A percentile compares a stretch with the other conserved stretches of the same genome.
Conservation (phyloP, 2,113 vertebrate species). For the Hypocryptadius cinnamomeus region DNA sequence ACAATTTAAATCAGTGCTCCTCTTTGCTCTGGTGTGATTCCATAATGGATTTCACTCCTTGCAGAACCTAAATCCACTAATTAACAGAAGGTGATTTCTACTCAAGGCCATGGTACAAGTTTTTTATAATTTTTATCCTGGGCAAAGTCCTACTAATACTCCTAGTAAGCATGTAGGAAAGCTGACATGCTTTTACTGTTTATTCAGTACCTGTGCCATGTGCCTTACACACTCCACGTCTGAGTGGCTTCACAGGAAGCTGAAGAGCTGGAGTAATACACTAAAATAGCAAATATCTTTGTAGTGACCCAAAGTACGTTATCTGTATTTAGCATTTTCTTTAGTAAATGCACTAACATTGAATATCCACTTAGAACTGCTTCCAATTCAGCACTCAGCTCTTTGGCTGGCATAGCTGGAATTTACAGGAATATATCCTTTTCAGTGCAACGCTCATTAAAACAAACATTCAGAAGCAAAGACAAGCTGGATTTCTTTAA, state of each 20-base stretch:
- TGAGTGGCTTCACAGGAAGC: not conserved
- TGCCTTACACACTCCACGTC: not conserved
- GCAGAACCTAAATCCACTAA: slow-evolving; percentile 33
- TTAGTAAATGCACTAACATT: not conserved
- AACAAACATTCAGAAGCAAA: not conserved
- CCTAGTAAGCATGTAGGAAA: not conserved
- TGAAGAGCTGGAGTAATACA: not conserved
- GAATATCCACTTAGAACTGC: not conserved
- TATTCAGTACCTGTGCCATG: not conserved
- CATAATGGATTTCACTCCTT: slow-evolving; percentile 14
- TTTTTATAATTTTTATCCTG: not conserved
- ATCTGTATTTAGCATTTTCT: not conserved
- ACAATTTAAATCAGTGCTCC: slow-evolving; percentile 55
- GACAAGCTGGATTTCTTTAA: not conserved
- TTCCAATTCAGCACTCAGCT: not conserved
- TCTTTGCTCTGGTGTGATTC: slow-evolving; percentile 49
- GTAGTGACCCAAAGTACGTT: accelerated
- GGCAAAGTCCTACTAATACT: not conserved
- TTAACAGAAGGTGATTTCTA: not conserved
- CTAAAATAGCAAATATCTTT: not conserved
- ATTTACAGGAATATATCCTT: not conserved
- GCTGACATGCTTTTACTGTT: not conserved
- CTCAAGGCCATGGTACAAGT: not conserved
- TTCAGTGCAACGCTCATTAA: not conserved
- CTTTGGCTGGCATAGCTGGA: not conserved